phyloP scores from a whole-genome alignment of 1,140 invertebrate species.

The Procambarus clarkii region DNA sequence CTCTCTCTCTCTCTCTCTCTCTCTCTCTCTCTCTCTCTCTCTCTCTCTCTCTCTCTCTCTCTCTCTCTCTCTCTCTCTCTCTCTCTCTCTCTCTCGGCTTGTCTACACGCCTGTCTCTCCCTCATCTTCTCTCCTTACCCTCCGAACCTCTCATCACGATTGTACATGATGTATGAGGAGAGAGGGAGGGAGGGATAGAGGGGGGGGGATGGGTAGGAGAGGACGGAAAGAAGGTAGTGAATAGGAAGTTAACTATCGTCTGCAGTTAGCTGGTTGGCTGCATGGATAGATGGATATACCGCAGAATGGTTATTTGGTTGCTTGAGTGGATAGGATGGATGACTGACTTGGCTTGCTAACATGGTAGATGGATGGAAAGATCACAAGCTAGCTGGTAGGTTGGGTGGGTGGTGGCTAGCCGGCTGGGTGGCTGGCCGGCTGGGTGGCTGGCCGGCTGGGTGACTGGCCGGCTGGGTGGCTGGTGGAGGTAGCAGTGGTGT shows the following conservation, averaged over 20 bases:
- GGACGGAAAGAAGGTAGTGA: not conserved
- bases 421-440: too few relatives aligned
- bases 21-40: conserved; percentile 2
- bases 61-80: conserved; percentile 5
- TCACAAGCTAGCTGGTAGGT: too few relatives aligned
- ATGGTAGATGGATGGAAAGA: too few relatives aligned
- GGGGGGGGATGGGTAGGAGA: not conserved
- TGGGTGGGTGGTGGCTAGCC: too few relatives aligned
- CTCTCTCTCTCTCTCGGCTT: not conserved
- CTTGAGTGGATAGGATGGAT: too few relatives aligned
- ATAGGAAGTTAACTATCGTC: not conserved
- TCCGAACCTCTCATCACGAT: conserved; percentile 24
- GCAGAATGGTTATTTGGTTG: not conserved
- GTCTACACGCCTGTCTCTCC: not conserved
- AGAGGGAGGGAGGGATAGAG: not conserved
- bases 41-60: conserved; percentile 6
- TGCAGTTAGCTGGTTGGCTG: not conserved
- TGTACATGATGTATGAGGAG: not conserved
- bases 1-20: not conserved
- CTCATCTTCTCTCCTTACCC: not conserved
- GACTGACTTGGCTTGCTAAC: too few relatives aligned
- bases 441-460: too few relatives aligned
- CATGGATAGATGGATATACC: too few relatives aligned
- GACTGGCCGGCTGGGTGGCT: not conserved
- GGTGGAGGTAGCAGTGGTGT: conserved; percentile 1